Base-by-base conservation (phyloP, 1,140 invertebrate species). In the Tribolium madens region DNA sequence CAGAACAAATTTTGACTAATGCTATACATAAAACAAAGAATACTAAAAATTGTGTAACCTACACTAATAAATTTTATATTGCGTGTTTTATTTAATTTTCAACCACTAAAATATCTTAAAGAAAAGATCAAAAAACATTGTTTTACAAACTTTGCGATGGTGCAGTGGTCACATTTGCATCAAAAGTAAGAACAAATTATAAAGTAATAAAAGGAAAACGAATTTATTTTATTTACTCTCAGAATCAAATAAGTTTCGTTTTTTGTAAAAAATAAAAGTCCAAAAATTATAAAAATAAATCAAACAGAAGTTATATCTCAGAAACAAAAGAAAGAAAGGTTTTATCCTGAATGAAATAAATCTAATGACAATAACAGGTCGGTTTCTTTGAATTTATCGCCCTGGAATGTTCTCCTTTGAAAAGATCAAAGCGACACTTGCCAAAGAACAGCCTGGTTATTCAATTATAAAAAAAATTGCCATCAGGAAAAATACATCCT, bases 301-400 rank as follows among this genome's bases (percentile, higher is more conserved):
- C 52, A 57, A 57, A 57, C 52, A 57, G 52, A 21, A 57, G 52
- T 10, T 57, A 57, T 57, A 18, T 57, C 52, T 17, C 52, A 57
- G 52, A 57, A 57, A 57, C 52, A 57, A 57, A 57, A 21, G 52
- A 17, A 57, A 18, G 17, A n/a, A 57, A 17, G 52, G 52, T 57
- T 57, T 57, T 21, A 21, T 57, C 17, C 52, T 10, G 21, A 64
- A 64, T 10, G 57, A 64, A 64, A 64, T 64, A 64, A 64, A 64
- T 64, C 21, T 64, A 64, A 64, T 64, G 57, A 64, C 57, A 64
- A 64, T 64, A 64, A 64, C 57, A 64, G 57, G 57, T 64, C 57
- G 57, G 57, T 33, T 57, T 57, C 57, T 64, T 64, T 64, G 57
- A 64, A 64, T 64, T 64, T 64, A 64, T 64, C 26, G 21, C 57